Conservation (phyloP, 2,888 invertebrate genomes). For the Agapetus fuscipes region DNA sequence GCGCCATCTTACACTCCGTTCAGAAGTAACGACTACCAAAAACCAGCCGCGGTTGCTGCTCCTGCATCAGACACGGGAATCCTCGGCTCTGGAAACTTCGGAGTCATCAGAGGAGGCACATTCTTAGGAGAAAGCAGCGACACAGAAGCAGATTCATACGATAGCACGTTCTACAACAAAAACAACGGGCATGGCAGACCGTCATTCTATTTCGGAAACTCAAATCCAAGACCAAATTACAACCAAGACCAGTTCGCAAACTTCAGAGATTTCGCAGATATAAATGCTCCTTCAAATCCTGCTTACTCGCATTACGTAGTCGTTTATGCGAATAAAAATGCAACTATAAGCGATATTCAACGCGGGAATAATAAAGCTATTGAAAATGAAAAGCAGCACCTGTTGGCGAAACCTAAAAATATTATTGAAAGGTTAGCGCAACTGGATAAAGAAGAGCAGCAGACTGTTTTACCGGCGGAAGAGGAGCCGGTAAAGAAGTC, state of each 20-base stretch:
- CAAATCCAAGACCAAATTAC: constrained; percentile 65
- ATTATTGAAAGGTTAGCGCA: constrained; percentile 72
- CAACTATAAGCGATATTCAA: constrained; percentile 48
- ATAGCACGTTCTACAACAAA: constrained; percentile 53
- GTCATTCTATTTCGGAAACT: constrained; percentile 47
- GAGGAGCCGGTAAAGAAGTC: constrained; percentile 31
- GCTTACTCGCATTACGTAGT: constrained; percentile 78
- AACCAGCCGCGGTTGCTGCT: constrained; percentile 31
- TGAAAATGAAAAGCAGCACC: constrained; percentile 20
- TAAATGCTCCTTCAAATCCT: constrained; percentile 70
- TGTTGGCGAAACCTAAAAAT: constrained; percentile 58
- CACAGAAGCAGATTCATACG: constrained; percentile 45
- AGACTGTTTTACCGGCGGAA: constrained; percentile 22
- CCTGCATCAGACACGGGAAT: constrained; percentile 50
- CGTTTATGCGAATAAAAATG: constrained; percentile 75
- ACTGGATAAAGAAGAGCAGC: constrained; percentile 48
- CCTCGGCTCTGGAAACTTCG: constrained; percentile 77
- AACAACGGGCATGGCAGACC: constrained; percentile 67
- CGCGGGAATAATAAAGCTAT: constrained; percentile 31
- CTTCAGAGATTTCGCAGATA: constrained; percentile 84
- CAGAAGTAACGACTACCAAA: constrained; percentile 34
- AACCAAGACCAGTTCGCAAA: constrained; percentile 80
- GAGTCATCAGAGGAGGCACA: constrained; percentile 77
- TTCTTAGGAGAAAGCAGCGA: constrained; percentile 60
- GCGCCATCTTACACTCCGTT: constrained; percentile 34